These are phyloP conservation scores for Panthera leo DNA, from an alignment of 2,113 vertebrate species.

Conservation along the genomic window DNA sequence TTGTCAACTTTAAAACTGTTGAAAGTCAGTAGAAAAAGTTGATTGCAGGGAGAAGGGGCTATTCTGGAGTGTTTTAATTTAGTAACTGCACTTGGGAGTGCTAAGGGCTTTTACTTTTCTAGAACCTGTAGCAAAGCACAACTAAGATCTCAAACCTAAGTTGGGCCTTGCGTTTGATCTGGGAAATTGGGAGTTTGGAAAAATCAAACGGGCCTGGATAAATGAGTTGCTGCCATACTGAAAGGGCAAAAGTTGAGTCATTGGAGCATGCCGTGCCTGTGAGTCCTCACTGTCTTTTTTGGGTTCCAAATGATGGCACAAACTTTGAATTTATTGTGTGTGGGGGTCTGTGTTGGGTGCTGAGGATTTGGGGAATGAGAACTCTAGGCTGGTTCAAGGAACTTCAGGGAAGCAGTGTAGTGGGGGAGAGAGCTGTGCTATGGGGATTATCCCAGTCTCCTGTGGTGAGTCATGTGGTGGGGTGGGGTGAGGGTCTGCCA, in stretches of 20 bases:
- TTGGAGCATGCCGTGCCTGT: not conserved
- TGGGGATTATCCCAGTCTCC: not conserved
- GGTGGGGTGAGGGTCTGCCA: not conserved
- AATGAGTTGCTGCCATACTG: not conserved
- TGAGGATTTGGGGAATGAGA: not conserved
- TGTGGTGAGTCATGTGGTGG: not conserved
- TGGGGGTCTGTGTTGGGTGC: not conserved
- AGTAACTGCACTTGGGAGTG: constrained; percentile 9
- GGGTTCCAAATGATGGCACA: not conserved
- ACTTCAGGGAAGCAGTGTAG: not conserved
- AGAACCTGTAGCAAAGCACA: not conserved
- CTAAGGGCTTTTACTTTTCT: not conserved
- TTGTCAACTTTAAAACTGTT: constrained; percentile 62
- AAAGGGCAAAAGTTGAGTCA: not conserved
- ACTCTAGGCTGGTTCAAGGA: not conserved
- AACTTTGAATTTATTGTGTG: not conserved
- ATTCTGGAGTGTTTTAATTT: constrained; percentile 28
- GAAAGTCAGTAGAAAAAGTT: constrained; percentile 44
- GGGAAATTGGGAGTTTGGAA: not conserved
- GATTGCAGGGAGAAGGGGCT: constrained; percentile 24
- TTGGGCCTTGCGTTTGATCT: not conserved
- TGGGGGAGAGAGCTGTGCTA: not conserved
- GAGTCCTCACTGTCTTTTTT: not conserved
- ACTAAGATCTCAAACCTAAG: not conserved
- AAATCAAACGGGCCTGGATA: not conserved